These are phyloP conservation scores for Columba livia DNA, from an alignment of 2,113 vertebrate species.

Conservation along the genomic window DNA sequence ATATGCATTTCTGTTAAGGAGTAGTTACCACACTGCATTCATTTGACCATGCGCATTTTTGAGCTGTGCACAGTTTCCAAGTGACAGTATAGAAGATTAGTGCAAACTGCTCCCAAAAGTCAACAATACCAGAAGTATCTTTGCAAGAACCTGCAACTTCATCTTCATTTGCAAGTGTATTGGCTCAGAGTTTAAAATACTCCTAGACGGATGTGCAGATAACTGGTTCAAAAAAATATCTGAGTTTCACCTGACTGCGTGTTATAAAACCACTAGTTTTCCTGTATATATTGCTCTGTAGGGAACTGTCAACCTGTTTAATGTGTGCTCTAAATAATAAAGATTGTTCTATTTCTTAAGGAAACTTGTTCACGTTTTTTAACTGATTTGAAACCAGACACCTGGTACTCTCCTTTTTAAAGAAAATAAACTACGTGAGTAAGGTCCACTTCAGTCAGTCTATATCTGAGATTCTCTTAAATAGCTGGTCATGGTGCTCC, in stretches of 20 bases:
- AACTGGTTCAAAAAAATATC: conserved; percentile 70
- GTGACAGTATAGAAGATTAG: not conserved
- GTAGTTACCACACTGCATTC: not conserved
- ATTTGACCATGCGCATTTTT: not conserved
- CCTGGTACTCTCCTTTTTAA: conserved; percentile 3
- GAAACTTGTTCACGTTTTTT: conserved; percentile 73
- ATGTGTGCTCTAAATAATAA: conserved; percentile 77
- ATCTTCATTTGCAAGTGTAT: not conserved
- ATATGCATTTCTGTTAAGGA: not conserved
- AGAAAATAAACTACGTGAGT: conserved; percentile 30
- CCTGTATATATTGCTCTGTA: conserved; percentile 65
- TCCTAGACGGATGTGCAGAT: conserved; percentile 18
- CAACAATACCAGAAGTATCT: not conserved
- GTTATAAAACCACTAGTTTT: conserved; percentile 72
- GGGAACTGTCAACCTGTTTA: conserved; percentile 71
- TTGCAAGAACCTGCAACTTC: not conserved
- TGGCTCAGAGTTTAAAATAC: not conserved
- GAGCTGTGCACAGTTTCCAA: not conserved
- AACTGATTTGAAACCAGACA: conserved; percentile 20
- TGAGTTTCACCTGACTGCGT: conserved; percentile 37
- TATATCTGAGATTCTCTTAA: not conserved
- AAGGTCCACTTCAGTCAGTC: not conserved
- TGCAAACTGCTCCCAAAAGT: not conserved
- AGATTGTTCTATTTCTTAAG: conserved; percentile 78
- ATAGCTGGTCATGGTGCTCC: not conserved